Evolutionary conservation across 2,797 vertebrate genomes (phyloP), one percentile per base, ranked within the genome.

Genomic region (Orientallactaga sibirica): DNA sequence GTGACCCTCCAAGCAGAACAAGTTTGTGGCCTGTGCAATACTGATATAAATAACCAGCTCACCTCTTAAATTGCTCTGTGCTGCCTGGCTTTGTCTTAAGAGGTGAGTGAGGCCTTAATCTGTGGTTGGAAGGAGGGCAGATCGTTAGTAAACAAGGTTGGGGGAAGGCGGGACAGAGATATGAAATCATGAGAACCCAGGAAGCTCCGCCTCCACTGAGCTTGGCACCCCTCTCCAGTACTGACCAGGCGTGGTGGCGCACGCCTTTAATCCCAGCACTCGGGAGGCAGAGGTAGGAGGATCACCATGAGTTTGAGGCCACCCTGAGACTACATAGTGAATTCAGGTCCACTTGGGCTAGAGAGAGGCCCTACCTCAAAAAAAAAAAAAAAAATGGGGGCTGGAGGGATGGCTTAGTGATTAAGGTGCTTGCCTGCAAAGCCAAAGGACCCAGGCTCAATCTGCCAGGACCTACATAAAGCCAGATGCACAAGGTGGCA

Each of bases 91-190:
- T 97, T 98, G 97, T 95, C 94, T 94, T 97, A 98, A 97, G 98
- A 97, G 96, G 97, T 85, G 86, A 94, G 94, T 77, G 96, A 92
- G 92, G 93, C 91, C 94, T 96, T 98, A 98, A 98, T 98, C 98
- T 95, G 96, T 66, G 85, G 86, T 58, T 88, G 80, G 91, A 96
- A 94, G 84, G 96, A 97, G 95, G 95, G 77, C 95, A 96, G 94
- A 87, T 91, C n/a, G 77, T 70, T 76, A 62, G 74, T 90, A 96
- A 97, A 96, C 71, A 93, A 97, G 96, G 97, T 93, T 93, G 18
- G 24, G 41, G 55, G 37, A 1, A 62, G 52, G 5, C 55, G 25
- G 61, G 25, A 7, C 61, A 78, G 86, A 85, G 16, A 19, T 58
- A 20, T 24, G 58, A 43, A 33, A n/a, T 64, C 64, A 15, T 62